These are phyloP conservation scores for Planiliza haematocheilus DNA, from an alignment of 2,113 vertebrate genomes.

Conservation along the genomic window DNA sequence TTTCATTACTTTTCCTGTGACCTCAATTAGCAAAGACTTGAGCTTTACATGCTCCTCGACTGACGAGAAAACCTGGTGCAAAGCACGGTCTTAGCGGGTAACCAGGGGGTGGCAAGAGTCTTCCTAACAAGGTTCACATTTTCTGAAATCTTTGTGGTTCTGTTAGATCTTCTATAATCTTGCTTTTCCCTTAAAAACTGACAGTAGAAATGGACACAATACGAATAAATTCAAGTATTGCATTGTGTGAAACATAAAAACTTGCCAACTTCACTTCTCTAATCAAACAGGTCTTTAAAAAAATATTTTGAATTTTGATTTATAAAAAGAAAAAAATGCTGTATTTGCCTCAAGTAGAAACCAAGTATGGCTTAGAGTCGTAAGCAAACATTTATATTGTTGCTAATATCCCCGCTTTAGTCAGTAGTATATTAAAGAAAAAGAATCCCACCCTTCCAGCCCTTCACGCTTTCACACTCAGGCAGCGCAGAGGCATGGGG, in stretches of 20 bases:
- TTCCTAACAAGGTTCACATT: slow-evolving; percentile 39
- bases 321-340: background rate
- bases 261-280: background rate
- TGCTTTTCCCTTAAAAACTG: slow-evolving; percentile 18
- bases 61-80: slow-evolving; percentile 63
- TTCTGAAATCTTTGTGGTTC: slow-evolving; percentile 39
- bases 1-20: slow-evolving; percentile 82
- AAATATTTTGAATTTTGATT: slow-evolving; percentile 1
- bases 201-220: background rate
- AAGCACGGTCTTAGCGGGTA: slow-evolving; percentile 38
- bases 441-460: slow-evolving; percentile 78
- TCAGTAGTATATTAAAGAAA: slow-evolving; percentile 62
- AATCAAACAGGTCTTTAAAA: background rate
- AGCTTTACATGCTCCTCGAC: slow-evolving; percentile 66
- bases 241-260: background rate
- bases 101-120: slow-evolving; percentile 34
- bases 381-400: slow-evolving; percentile 63
- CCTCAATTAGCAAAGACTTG: slow-evolving; percentile 82
- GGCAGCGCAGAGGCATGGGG: slow-evolving; percentile 86
- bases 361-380: slow-evolving; percentile 28
- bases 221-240: background rate
- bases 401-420: slow-evolving; percentile 59
- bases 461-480: slow-evolving; percentile 89
- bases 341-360: background rate
- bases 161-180: slow-evolving; percentile 21